phyloP scores from a whole-genome alignment of 1,140 invertebrate genomes.

The Solen grandis region DNA sequence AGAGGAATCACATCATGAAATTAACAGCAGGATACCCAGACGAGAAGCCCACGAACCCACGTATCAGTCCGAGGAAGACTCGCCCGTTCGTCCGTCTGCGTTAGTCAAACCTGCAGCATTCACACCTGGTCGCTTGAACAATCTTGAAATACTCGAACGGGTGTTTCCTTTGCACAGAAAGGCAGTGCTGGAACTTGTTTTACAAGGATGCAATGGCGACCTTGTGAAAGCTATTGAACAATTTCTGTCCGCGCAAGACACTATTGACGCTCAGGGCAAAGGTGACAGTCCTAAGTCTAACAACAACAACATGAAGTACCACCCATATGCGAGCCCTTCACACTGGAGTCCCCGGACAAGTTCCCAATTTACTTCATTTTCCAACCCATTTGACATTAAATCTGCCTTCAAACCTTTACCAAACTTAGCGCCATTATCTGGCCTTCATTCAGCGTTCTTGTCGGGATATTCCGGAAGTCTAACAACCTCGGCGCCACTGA shows the following conservation, averaged over 20 bases:
- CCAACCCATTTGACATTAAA: conserved; percentile 67
- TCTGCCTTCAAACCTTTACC: conserved; percentile 79
- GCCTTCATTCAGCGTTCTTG: conserved; percentile 77
- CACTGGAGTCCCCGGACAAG: conserved; percentile 56
- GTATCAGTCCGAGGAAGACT: conserved; percentile 32
- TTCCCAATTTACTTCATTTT: conserved; percentile 52
- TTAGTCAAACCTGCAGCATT: conserved; percentile 68
- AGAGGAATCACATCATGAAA: too few species aligned
- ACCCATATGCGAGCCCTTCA: conserved; percentile 51
- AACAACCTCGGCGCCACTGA: conserved; percentile 21
- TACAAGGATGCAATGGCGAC: conserved; percentile 92
- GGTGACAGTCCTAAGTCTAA: conserved; percentile 47
- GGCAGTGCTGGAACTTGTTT: conserved; percentile 91
- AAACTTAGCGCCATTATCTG: conserved; percentile 53
- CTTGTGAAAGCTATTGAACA: conserved; percentile 90
- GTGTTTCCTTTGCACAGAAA: conserved; percentile 92
- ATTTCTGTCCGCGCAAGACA: conserved; percentile 82
- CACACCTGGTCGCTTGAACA: conserved; percentile 82
- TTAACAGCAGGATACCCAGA: too few species aligned
- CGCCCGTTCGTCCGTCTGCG: too few species aligned
- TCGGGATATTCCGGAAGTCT: conserved; percentile 43
- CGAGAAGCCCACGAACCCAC: too few species aligned
- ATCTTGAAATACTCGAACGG: conserved; percentile 91
- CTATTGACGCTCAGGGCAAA: conserved; percentile 67
- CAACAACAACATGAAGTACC: conserved; percentile 37